A percentile compares a stretch with the other conserved stretches of the same genome.
Conservation (phyloP, 2,113 vertebrate genomes). For the Pseudolaguvia tuberculata region DNA sequence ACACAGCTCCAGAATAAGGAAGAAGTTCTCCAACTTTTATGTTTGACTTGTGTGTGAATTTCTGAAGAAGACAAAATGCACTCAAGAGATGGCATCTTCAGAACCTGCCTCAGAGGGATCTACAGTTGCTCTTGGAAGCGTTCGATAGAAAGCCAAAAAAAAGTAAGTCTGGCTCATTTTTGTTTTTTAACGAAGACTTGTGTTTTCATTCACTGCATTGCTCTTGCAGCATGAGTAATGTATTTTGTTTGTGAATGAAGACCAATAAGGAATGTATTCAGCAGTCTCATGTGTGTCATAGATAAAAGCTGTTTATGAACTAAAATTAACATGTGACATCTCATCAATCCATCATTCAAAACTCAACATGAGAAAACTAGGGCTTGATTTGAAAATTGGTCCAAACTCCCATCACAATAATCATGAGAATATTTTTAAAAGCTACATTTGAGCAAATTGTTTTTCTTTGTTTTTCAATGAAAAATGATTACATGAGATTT, state of each 20-base stretch:
- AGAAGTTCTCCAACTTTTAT: not conserved
- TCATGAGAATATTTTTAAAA: not conserved
- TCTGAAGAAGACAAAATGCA: conserved; percentile 47
- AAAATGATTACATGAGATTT: not conserved
- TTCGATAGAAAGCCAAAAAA: not conserved
- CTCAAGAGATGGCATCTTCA: conserved; percentile 31
- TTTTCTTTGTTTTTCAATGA: conserved; percentile 6
- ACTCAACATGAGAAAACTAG: conserved; percentile 30
- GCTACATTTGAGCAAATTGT: not conserved
- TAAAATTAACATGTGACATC: not conserved
- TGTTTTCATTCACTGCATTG: conserved; percentile 12
- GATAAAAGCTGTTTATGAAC: conserved; percentile 14
- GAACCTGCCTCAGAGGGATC: conserved; percentile 55
- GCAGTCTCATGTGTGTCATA: conserved; percentile 28
- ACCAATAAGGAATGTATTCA: conserved; percentile 28
- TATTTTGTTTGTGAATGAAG: conserved; percentile 21
- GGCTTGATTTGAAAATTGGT: not conserved
- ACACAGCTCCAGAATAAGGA: not conserved
- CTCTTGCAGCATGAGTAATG: not conserved
- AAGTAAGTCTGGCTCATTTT: conserved; percentile 52
- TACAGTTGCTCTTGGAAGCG: conserved; percentile 64
- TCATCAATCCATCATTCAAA: not conserved
- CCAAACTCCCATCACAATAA: not conserved
- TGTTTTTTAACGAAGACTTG: not conserved
- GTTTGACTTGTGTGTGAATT: conserved; percentile 23